Evolutionary conservation across 2,888 invertebrate genomes (phyloP).

Genomic region (Mechanitis messenoides): DNA sequence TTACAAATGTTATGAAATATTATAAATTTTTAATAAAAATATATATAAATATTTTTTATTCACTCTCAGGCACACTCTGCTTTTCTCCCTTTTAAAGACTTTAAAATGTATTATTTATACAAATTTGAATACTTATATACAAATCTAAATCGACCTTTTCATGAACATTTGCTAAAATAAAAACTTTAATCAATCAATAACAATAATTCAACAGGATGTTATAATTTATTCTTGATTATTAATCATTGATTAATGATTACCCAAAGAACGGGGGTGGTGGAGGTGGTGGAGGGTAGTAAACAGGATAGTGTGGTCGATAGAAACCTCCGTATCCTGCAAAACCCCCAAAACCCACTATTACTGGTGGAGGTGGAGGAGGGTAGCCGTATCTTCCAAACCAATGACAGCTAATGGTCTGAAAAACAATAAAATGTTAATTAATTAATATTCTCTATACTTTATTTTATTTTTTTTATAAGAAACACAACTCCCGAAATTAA

Average conservation of each 20-base stretch:
- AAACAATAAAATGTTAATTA: not conserved
- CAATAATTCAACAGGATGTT: not conserved
- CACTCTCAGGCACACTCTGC: too few relatives aligned
- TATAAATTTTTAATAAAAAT: too few relatives aligned
- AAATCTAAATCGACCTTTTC: too few relatives aligned
- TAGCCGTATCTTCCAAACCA: not conserved
- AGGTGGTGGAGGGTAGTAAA: not conserved
- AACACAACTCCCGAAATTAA: too few relatives aligned
- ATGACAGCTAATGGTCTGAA: not conserved
- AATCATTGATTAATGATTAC: not conserved
- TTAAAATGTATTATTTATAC: too few relatives aligned
- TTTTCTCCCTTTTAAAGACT: too few relatives aligned
- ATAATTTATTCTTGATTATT: not conserved
- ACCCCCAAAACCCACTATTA: not conserved
- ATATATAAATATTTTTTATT: too few relatives aligned
- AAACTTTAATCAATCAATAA: not conserved
- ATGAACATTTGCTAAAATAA: too few relatives aligned
- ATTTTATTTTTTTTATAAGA: too few relatives aligned
- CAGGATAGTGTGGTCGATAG: too few relatives aligned
- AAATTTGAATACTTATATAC: too few relatives aligned
- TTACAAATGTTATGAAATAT: too few relatives aligned
- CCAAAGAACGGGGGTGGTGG: constrained; percentile 2
- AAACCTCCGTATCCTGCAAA: not conserved
- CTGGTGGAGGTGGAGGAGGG: not conserved
- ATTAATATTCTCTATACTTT: not conserved